phyloP scores from a whole-genome alignment of 2,797 vertebrate genomes.

The Rhincodon typus region DNA sequence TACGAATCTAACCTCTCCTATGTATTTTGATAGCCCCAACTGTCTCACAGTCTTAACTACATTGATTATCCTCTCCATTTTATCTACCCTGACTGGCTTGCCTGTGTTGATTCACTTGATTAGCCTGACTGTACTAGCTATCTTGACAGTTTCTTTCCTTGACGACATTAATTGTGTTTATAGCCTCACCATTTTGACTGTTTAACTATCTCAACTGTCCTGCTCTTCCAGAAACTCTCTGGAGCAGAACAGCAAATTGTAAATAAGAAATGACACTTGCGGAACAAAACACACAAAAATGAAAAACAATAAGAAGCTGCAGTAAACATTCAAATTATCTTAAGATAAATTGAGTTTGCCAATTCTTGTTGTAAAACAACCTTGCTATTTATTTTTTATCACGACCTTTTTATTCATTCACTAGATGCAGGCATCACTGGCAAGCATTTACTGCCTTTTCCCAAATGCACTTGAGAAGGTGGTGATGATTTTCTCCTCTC shows the following conservation, averaged over 20 bases:
- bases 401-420: neutral
- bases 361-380: neutral
- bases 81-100: neutral
- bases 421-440: neutral
- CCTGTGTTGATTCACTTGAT: neutral
- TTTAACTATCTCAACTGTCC: neutral
- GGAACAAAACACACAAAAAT: neutral
- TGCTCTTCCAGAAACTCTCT: neutral
- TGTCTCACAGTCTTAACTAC: neutral
- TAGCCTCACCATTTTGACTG: neutral
- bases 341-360: neutral
- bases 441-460: neutral
- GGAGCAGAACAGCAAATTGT: neutral
- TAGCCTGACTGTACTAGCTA: neutral
- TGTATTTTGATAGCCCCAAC: neutral
- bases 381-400: neutral
- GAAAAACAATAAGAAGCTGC: neutral
- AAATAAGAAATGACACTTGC: neutral
- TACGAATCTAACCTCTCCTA: neutral
- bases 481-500: neutral
- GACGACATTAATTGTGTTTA: neutral
- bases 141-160: neutral
- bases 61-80: neutral
- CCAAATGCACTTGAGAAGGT: neutral
- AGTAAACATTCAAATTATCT: neutral